A percentile compares a stretch with the other conserved stretches of the same genome.
phyloP scores from a whole-genome alignment of 1,140 invertebrate genomes.

The Hormaphis cornu region DNA sequence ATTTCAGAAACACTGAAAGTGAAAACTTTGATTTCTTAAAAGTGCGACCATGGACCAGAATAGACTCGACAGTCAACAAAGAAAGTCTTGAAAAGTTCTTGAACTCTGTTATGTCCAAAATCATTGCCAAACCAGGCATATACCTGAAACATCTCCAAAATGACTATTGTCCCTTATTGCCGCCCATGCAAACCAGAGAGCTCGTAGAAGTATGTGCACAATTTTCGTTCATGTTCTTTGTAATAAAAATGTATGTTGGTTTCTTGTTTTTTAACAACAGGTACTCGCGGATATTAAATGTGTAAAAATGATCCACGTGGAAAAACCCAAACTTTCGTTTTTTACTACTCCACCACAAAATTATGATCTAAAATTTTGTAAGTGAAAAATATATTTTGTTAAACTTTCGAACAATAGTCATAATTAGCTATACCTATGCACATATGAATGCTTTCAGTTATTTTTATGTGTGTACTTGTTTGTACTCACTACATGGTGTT shows the following conservation, averaged over 20 bases:
- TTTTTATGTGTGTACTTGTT: too few species aligned
- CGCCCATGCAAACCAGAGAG: constrained; percentile 43
- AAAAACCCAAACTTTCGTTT: constrained; percentile 2
- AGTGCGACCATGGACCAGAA: constrained; percentile 59
- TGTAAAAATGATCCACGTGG: constrained; percentile 16
- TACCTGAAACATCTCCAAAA: constrained; percentile 43
- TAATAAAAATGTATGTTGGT: neutral
- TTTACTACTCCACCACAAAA: neutral
- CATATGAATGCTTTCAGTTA: too few species aligned
- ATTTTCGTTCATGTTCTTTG: neutral
- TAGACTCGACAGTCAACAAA: constrained; percentile 63
- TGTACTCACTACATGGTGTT: too few species aligned
- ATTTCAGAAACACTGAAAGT: neutral
- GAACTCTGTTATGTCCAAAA: constrained; percentile 53
- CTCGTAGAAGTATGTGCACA: constrained; percentile 2
- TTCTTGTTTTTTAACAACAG: neutral
- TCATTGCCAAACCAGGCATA: constrained; percentile 51
- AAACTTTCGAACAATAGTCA: too few species aligned
- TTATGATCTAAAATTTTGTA: constrained; percentile 2
- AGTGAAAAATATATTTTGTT: neutral
- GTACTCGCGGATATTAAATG: constrained; percentile 5
- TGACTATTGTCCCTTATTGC: constrained; percentile 47
- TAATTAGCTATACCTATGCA: too few species aligned
- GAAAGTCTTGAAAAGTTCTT: constrained; percentile 59
- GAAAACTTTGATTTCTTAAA: neutral